phyloP scores from a whole-genome alignment of 2,888 invertebrate species.

The Ophioninae sp. region DNA sequence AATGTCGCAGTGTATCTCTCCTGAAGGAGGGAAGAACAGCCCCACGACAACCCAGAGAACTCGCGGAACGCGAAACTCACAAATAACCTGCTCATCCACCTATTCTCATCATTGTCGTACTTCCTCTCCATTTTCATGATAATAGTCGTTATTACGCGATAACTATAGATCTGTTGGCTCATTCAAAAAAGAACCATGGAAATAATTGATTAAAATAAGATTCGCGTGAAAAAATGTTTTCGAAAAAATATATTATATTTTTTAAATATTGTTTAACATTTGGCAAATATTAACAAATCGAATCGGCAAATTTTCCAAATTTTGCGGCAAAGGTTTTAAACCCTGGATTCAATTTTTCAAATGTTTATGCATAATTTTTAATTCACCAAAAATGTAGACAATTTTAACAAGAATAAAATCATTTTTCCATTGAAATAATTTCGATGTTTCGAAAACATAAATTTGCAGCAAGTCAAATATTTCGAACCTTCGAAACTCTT shows the following conservation, averaged over 20 bases:
- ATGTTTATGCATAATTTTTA: too few relatives aligned
- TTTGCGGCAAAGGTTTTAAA: too few relatives aligned
- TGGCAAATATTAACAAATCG: too few relatives aligned
- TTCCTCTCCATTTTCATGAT: constrained; percentile 10
- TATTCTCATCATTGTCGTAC: constrained; percentile 30
- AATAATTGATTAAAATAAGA: background rate
- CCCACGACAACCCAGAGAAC: constrained; percentile 32
- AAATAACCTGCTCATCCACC: constrained; percentile 22
- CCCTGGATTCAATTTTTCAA: too few relatives aligned
- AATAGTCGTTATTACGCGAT: constrained; percentile 17
- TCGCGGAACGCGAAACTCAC: constrained; percentile 50
- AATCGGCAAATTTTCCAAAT: too few relatives aligned
- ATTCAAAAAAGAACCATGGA: background rate
- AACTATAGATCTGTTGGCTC: background rate
- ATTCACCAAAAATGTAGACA: too few relatives aligned
- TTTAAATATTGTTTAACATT: too few relatives aligned
- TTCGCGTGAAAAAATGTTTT: background rate
- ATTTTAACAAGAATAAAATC: too few relatives aligned
- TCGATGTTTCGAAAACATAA: too few relatives aligned
- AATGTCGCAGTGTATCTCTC: constrained; percentile 7
- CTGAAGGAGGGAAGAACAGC: constrained; percentile 35
- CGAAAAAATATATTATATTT: background rate
- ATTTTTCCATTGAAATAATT: too few relatives aligned
- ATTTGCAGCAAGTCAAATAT: too few relatives aligned
- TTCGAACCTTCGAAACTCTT: too few relatives aligned